phyloP scores from a whole-genome alignment of 2,888 invertebrate species.

The Andrena hattorfiana region DNA sequence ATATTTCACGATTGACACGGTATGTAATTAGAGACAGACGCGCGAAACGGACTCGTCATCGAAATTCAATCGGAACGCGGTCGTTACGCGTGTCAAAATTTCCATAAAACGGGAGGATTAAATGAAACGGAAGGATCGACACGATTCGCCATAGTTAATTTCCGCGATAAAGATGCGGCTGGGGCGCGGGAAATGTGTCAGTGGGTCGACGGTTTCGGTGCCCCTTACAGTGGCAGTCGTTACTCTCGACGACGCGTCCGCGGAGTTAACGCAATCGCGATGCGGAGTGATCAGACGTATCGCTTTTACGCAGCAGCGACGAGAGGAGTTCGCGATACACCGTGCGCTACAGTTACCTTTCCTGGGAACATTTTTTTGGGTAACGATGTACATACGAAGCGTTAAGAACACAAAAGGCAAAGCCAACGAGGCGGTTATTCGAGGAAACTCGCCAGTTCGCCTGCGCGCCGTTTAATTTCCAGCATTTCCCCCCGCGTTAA shows the following conservation, averaged over 20 bases:
- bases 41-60: not conserved
- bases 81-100: not conserved
- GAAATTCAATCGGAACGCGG: constrained; percentile 4
- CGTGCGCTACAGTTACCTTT: not conserved
- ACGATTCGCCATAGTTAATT: not conserved
- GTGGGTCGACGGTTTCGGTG: not conserved
- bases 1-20: constrained; percentile 14
- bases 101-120: not conserved
- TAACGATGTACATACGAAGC: not conserved
- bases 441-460: constrained; percentile 11
- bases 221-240: not conserved
- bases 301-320: not conserved
- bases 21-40: not conserved
- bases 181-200: not conserved
- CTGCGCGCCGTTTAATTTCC: constrained; percentile 25
- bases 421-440: not conserved
- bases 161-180: not conserved
- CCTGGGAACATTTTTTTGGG: not conserved
- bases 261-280: not conserved
- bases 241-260: not conserved
- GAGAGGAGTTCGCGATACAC: not conserved
- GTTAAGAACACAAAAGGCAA: not conserved
- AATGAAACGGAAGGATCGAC: constrained; percentile 9
- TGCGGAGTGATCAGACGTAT: not conserved
- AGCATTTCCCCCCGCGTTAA: constrained; percentile 17